Evolutionary conservation across 2,888 invertebrate species (phyloP).

Genomic region (Hetaerina titia): DNA sequence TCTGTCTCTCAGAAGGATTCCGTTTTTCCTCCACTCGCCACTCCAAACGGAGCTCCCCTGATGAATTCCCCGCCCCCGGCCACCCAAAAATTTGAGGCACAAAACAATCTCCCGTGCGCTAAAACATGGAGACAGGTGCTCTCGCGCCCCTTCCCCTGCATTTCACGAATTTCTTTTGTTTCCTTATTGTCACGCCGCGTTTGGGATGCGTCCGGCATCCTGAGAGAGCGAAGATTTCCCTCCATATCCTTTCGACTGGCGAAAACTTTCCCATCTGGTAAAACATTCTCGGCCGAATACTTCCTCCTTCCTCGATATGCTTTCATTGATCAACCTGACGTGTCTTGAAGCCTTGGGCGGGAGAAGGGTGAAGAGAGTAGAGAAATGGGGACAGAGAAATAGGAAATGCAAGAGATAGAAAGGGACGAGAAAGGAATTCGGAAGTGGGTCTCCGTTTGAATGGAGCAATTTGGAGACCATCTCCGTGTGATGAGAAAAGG

Average conservation of each 20-base stretch:
- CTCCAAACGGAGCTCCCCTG: no score
- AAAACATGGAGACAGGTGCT: no score
- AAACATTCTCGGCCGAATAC: no score
- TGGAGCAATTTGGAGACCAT: background rate
- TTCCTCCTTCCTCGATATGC: background rate
- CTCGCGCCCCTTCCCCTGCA: no score
- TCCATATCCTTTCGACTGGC: background rate
- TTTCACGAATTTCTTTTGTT: no score
- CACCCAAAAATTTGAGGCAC: no score
- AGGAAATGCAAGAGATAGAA: background rate
- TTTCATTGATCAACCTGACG: background rate
- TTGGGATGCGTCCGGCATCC: no score
- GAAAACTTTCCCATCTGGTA: background rate
- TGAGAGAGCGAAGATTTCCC: background rate
- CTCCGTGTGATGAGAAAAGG: background rate
- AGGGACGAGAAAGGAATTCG: background rate
- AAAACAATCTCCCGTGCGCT: no score
- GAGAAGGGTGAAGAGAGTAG: background rate
- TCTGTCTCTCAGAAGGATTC: no score
- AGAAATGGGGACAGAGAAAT: background rate
- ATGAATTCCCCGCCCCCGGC: no score
- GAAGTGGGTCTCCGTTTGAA: background rate
- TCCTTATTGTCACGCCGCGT: no score
- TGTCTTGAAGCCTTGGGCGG: background rate
- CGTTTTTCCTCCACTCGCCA: no score